Conservation (phyloP, 2,113 vertebrate genomes). For the Callionymus lyra region DNA sequence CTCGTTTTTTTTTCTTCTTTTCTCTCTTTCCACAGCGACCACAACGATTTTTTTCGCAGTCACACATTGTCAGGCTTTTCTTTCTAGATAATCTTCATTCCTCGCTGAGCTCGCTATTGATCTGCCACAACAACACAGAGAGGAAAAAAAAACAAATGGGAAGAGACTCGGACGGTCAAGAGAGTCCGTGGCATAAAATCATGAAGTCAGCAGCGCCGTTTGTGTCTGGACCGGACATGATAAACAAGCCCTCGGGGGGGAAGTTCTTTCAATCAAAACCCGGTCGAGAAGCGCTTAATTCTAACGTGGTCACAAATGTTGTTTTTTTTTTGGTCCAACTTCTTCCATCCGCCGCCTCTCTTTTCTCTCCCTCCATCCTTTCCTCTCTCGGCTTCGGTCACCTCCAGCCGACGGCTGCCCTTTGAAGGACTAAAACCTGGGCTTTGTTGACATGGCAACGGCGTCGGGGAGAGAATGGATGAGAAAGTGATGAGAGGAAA, state of each 20-base stretch:
- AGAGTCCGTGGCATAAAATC: conserved; percentile 2
- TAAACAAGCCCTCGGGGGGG: too few species aligned
- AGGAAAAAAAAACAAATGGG: not conserved
- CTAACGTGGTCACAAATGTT: conserved; percentile 4
- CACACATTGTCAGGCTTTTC: too few species aligned
- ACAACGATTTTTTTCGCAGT: too few species aligned
- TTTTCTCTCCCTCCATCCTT: conserved; percentile 29
- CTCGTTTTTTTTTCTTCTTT: too few species aligned
- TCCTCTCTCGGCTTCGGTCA: conserved; percentile 28
- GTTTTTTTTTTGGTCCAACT: conserved; percentile 14
- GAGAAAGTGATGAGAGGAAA: conserved; percentile 24
- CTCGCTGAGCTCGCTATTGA: conserved; percentile 4
- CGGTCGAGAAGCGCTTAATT: too few species aligned
- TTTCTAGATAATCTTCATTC: conserved; percentile 2
- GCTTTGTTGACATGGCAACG: conserved; percentile 67
- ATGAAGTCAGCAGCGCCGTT: conserved; percentile 5
- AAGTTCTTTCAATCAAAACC: conserved; percentile 3
- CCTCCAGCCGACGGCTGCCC: conserved; percentile 47
- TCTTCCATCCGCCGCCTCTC: conserved; percentile 35
- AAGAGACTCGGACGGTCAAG: not conserved
- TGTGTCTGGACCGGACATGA: not conserved
- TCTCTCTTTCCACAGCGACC: too few species aligned
- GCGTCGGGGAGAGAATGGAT: conserved; percentile 22
- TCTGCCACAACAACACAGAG: conserved; percentile 8
- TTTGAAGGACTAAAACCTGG: conserved; percentile 66